phyloP scores from a whole-genome alignment of 1,140 invertebrate genomes.

The Caenorhabditis remanei region DNA sequence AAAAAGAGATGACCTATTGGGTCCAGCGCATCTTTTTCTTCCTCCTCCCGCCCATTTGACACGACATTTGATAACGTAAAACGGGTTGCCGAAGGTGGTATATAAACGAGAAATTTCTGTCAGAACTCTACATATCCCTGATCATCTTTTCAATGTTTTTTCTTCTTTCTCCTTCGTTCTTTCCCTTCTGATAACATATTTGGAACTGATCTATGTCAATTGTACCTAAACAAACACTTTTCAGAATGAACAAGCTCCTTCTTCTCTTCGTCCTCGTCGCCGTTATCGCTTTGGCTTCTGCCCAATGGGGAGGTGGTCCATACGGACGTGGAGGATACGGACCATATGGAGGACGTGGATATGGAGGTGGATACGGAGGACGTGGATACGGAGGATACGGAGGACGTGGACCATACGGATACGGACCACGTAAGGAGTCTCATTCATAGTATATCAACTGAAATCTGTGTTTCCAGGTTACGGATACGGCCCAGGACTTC shows the following conservation, averaged over 20 bases:
- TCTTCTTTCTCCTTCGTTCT: not conserved
- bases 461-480: not conserved
- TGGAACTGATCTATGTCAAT: constrained; percentile 5
- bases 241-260: constrained; percentile 57
- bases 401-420: constrained; percentile 34
- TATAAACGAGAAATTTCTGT: constrained; percentile 28
- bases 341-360: constrained; percentile 24
- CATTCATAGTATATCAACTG: not conserved
- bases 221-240: not conserved
- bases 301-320: constrained; percentile 54
- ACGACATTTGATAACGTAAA: constrained; percentile 22
- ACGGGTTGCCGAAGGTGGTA: constrained; percentile 35
- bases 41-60: constrained; percentile 36
- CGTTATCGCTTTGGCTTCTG: constrained; percentile 41
- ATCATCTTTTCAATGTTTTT: not conserved
- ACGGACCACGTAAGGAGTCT: constrained; percentile 8
- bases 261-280: constrained; percentile 34
- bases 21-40: constrained; percentile 37
- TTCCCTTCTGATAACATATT: not conserved
- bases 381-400: constrained; percentile 47
- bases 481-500: constrained; percentile 35
- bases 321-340: constrained; percentile 54
- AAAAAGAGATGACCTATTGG: constrained; percentile 38
- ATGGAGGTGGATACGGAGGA: constrained; percentile 32
- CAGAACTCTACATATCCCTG: constrained; percentile 24